These are phyloP conservation scores for Poeciliopsis turneri DNA, from an alignment of 2,797 vertebrate species.

Conservation along the genomic window DNA sequence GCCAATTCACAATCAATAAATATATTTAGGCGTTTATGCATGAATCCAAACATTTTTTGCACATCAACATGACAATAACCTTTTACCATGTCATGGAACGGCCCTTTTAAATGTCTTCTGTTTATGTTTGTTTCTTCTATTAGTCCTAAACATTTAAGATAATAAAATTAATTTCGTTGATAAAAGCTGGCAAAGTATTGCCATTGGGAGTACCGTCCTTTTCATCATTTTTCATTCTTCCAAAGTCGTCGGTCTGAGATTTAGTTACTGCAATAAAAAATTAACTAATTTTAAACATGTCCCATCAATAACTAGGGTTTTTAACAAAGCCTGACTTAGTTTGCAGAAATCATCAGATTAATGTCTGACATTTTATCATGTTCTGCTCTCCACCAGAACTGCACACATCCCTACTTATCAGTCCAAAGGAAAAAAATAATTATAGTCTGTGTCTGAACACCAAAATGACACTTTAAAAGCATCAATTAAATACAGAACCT, in stretches of 20 bases:
- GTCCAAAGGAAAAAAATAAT: background rate
- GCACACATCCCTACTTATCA: background rate
- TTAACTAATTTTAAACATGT: background rate
- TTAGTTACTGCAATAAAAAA: background rate
- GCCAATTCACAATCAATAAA: background rate
- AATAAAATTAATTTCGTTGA: background rate
- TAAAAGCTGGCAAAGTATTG: background rate
- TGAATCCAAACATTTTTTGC: background rate
- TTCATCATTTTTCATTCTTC: background rate
- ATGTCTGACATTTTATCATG: background rate
- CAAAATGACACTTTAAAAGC: conserved; percentile 12
- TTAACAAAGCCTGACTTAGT: background rate
- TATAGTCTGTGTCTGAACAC: background rate
- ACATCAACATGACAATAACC: background rate
- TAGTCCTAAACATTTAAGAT: background rate
- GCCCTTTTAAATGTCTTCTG: background rate
- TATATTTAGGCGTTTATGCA: background rate
- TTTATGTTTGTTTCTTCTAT: background rate
- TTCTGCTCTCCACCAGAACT: background rate
- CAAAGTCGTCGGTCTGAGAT: background rate
- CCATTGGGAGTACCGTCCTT: too few relatives aligned
- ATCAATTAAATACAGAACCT: conserved; percentile 13
- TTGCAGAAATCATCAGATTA: background rate
- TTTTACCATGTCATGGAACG: background rate
- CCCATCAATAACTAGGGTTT: background rate